These are phyloP conservation scores for Phataginus tetradactyla DNA, from an alignment of 2,797 vertebrate genomes.

Conservation along the genomic window DNA sequence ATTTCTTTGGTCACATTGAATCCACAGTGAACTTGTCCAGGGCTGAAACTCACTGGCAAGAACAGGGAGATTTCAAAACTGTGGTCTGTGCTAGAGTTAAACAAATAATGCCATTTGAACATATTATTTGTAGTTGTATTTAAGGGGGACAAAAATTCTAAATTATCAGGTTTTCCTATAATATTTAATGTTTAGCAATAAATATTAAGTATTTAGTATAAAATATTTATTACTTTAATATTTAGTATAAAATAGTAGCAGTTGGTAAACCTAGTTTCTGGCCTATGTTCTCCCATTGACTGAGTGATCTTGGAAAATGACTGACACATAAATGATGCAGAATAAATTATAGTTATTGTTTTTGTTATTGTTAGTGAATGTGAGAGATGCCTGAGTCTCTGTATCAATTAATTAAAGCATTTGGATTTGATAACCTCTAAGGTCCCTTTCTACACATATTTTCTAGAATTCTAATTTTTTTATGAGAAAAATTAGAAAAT, in stretches of 20 bases:
- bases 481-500: conserved; percentile 55
- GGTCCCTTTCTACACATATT: not conserved
- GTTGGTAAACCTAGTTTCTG: not conserved
- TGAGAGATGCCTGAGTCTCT: not conserved
- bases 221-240: not conserved
- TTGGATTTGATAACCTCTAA: conserved; percentile 12
- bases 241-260: conserved; percentile 43
- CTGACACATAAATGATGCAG: conserved; percentile 37
- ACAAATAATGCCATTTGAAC: not conserved
- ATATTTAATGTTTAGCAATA: too few species aligned
- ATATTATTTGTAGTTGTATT: not conserved
- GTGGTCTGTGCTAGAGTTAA: not conserved
- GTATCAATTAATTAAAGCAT: not conserved
- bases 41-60: too few species aligned
- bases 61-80: not conserved
- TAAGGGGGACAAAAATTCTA: not conserved
- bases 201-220: conserved; percentile 14
- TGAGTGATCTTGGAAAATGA: not conserved
- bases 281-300: not conserved
- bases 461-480: conserved; percentile 50
- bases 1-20: too few species aligned
- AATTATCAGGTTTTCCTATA: not conserved
- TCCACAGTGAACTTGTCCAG: too few species aligned
- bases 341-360: conserved; percentile 37
- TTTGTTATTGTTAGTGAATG: not conserved